Conservation (phyloP, 2,888 invertebrate species). For the Euproctis similis region DNA sequence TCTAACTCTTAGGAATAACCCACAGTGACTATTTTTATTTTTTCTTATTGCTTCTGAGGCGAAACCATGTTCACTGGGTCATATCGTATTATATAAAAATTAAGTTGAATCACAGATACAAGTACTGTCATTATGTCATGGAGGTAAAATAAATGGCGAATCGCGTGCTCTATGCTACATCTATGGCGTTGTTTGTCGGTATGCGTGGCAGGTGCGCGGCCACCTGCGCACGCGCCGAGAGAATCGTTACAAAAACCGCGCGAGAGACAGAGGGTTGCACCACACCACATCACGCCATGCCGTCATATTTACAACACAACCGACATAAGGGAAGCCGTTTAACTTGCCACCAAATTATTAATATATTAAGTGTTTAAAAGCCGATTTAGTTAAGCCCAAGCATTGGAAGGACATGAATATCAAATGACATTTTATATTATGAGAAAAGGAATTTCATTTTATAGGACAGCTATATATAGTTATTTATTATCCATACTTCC, state of each 20-base stretch:
- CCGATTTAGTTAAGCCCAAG: slow-evolving; percentile 25
- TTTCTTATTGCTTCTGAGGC: too few relatives aligned
- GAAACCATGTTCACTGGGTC: too few relatives aligned
- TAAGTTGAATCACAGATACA: too few relatives aligned
- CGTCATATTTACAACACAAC: slow-evolving; percentile 31
- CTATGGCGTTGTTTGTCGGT: slow-evolving; percentile 42
- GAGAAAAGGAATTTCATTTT: too few relatives aligned
- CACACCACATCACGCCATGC: slow-evolving; percentile 26
- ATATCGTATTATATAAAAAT: too few relatives aligned
- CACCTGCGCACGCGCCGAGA: slow-evolving; percentile 70
- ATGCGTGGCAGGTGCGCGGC: slow-evolving; percentile 69
- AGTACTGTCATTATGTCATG: too few relatives aligned
- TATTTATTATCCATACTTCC: too few relatives aligned
- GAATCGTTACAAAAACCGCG: slow-evolving; percentile 62
- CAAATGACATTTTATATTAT: slow-evolving; percentile 18
- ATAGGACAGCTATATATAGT: too few relatives aligned
- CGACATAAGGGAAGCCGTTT: slow-evolving; percentile 55
- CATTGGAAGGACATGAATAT: slow-evolving; percentile 24
- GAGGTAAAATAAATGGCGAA: slow-evolving; percentile 26
- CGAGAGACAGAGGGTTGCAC: slow-evolving; percentile 31
- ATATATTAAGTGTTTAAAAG: slow-evolving; percentile 35
- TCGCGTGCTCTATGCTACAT: slow-evolving; percentile 51
- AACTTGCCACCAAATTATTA: slow-evolving; percentile 35
- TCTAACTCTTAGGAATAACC: too few relatives aligned
- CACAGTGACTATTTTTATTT: too few relatives aligned